A percentile compares a stretch with the other conserved stretches of the same genome.
Evolutionary conservation across 2,113 vertebrate species (phyloP).

Genomic region (Paraplagusia blochii): DNA sequence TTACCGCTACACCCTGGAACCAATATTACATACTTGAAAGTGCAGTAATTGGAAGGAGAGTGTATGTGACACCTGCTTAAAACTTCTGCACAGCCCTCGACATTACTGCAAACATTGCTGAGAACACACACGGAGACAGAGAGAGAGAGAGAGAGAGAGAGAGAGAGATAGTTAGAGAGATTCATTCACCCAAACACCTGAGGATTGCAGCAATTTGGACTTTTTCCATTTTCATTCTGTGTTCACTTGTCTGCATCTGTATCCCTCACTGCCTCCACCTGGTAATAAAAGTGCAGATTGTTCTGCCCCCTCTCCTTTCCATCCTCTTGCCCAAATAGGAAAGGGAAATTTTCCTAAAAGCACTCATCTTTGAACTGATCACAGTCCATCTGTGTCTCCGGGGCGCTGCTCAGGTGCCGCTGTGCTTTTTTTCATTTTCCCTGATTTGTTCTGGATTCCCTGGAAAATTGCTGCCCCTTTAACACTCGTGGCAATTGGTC

Average conservation of each 20-base stretch:
- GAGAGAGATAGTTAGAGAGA: too few species aligned
- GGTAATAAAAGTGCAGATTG: constrained; percentile 32
- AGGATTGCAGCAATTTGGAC: background rate
- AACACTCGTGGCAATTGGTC: constrained; percentile 26
- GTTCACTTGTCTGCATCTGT: constrained; percentile 22
- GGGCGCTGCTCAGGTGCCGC: constrained; percentile 46
- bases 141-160: too few species aligned
- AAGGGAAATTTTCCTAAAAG: constrained; percentile 30
- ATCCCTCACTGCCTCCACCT: constrained; percentile 15
- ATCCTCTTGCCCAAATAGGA: constrained; percentile 24
- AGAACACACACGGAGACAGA: too few species aligned
- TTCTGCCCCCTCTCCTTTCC: constrained; percentile 27
- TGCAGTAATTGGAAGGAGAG: too few species aligned
- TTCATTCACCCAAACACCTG: background rate
- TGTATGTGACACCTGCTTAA: too few species aligned
- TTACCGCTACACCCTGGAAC: too few species aligned
- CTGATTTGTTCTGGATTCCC: constrained; percentile 47
- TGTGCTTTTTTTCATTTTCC: constrained; percentile 41
- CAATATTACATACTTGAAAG: too few species aligned
- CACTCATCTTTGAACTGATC: constrained; percentile 50
- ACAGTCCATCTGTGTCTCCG: constrained; percentile 28
- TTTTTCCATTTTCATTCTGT: constrained; percentile 8
- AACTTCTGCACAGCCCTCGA: too few species aligned
- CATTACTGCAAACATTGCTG: too few species aligned
- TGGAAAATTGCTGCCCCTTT: constrained; percentile 36